Evolutionary conservation across 2,888 invertebrate genomes (phyloP), one percentile per base, ranked within the genome.

Genomic region (Macrosiphum euphorbiae): DNA sequence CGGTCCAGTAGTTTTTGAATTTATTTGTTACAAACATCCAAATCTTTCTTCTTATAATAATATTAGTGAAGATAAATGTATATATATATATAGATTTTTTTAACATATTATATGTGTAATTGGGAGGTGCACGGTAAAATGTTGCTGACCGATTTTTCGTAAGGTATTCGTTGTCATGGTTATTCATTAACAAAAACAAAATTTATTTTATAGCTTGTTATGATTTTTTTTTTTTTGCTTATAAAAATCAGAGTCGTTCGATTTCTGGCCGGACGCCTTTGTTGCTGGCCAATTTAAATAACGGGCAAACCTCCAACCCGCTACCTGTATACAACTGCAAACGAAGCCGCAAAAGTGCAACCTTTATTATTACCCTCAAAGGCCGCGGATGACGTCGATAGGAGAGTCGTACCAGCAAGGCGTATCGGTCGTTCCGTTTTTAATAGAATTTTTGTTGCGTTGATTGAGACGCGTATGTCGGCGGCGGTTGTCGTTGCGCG

Each of bases 391-490:
- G 2, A 41, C 20, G 67, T 16, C 16, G 16, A 7, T 1, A 7
- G 16, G 11, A 8, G 20, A n/a, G 67, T 26, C 35, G 7, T 20
- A 35, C n/a, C n/a, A 16, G 16, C 16, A 13, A 5, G 1, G n/a
- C 35, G 13, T 5, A 2, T n/a, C 4, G 20, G 67, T 35, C 67
- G 5, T 78, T 16, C 13, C 20, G 35, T 78, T 78, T 78, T 78
- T 16, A 67, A 78, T 35, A 78, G 78, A 2, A 20, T 35, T 78
- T 58, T 78, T 20, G 35, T 50, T 44, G 55, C 28, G 55, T 89
- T 85, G 91, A 91, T 91, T 91, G 91, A 91, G 91, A 91, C 91
- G 55, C 91, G 3, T 28, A n/a, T 20, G 78, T 90, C 84, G 41
- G 16, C 41, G 44, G 84, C 28, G 13, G 67, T 24, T 26, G 61